phyloP scores from a whole-genome alignment of 2,888 invertebrate species.

The Erannis defoliaria region DNA sequence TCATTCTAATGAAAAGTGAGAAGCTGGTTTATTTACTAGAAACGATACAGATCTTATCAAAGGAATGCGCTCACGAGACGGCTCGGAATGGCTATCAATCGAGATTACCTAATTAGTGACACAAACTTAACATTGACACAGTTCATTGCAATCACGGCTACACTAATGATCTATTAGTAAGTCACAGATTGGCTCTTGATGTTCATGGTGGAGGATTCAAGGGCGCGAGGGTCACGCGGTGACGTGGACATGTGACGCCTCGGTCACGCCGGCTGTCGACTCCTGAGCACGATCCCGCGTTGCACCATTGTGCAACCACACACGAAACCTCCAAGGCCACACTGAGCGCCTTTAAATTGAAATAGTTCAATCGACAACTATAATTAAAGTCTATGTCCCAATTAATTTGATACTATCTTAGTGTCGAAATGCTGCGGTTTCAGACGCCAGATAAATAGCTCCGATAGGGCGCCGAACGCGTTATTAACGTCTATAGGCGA shows the following conservation, averaged over 20 bases:
- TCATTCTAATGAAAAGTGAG: slow-evolving; percentile 14
- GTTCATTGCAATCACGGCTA: slow-evolving; percentile 30
- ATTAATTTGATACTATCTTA: slow-evolving; percentile 68
- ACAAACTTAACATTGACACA: slow-evolving; percentile 47
- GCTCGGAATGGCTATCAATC: slow-evolving; percentile 35
- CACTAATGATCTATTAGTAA: slow-evolving; percentile 40
- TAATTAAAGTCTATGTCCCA: slow-evolving; percentile 74
- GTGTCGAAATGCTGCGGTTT: slow-evolving; percentile 71
- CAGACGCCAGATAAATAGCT: slow-evolving; percentile 65
- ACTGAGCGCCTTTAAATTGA: slow-evolving; percentile 50
- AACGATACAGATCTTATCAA: slow-evolving; percentile 37
- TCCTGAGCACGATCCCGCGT: slow-evolving; percentile 63
- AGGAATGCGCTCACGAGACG: slow-evolving; percentile 34
- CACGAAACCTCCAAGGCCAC: slow-evolving; percentile 57
- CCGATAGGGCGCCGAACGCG: slow-evolving; percentile 64
- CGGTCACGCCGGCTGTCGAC: slow-evolving; percentile 67
- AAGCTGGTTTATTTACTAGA: slow-evolving; percentile 16
- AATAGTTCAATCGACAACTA: slow-evolving; percentile 49
- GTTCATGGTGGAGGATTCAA: slow-evolving; percentile 52
- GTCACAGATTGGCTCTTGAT: slow-evolving; percentile 34
- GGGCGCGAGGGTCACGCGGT: slow-evolving; percentile 75
- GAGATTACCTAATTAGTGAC: slow-evolving; percentile 40
- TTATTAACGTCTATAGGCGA: slow-evolving; percentile 51
- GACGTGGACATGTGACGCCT: slow-evolving; percentile 71
- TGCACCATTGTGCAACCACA: slow-evolving; percentile 61